A percentile compares a stretch with the other conserved stretches of the same genome.
Conservation (phyloP, 2,888 invertebrate species). For the Morpho helenor region DNA sequence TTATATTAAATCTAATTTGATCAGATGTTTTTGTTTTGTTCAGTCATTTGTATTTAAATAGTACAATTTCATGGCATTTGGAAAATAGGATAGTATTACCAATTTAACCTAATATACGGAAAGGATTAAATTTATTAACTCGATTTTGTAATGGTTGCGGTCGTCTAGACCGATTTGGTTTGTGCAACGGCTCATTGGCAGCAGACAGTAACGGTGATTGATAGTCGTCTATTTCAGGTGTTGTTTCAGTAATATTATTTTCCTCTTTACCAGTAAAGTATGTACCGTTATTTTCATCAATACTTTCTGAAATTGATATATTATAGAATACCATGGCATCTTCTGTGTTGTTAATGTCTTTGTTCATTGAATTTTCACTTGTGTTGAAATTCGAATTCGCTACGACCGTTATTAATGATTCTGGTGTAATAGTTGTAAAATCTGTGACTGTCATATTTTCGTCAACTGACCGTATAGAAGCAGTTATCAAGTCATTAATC, state of each 20-base stretch:
- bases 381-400: conserved; percentile 21
- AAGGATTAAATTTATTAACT: conserved; percentile 67
- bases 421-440: conserved; percentile 10
- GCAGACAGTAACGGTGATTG: conserved; percentile 68
- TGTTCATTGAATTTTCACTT: conserved; percentile 1
- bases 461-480: conserved; percentile 7
- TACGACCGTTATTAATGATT: conserved; percentile 19
- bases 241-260: conserved; percentile 27
- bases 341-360: conserved; percentile 9
- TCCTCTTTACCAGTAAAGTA: conserved; percentile 27
- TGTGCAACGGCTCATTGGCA: conserved; percentile 61
- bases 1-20: conserved; percentile 44
- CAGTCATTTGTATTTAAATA: conserved; percentile 34
- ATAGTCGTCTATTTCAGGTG: conserved; percentile 54
- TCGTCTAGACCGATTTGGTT: conserved; percentile 62
- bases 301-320: conserved; percentile 13
- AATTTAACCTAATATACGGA: conserved; percentile 70
- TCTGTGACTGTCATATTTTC: conserved; percentile 15
- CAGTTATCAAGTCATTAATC: conserved; percentile 17
- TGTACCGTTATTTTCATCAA: conserved; percentile 15
- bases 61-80: conserved; percentile 45
- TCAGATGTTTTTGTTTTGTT: conserved; percentile 46
- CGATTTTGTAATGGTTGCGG: conserved; percentile 52
- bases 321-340: conserved; percentile 5
- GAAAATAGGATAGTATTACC: conserved; percentile 28